Percentiles rank a stretch among this genome's conserved stretches.
Evolutionary conservation across 2,113 vertebrate genomes (phyloP).

Genomic region (Emydura subglobosa): DNA sequence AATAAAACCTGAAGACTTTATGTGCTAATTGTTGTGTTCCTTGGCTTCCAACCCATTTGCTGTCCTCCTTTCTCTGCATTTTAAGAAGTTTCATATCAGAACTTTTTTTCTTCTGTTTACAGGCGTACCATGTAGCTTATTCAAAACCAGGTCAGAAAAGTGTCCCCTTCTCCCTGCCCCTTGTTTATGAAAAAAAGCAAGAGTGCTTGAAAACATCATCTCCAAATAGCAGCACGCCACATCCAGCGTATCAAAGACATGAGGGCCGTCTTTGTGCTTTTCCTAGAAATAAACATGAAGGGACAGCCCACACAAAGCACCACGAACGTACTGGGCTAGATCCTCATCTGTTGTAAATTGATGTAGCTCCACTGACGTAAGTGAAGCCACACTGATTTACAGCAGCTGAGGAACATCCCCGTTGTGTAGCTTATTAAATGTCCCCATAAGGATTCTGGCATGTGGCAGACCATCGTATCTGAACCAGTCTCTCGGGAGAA

Average conservation of each 20-base stretch:
- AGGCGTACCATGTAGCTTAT: slow-evolving; percentile 34
- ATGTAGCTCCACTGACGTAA: not conserved
- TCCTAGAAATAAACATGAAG: slow-evolving; percentile 50
- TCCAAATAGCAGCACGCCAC: not conserved
- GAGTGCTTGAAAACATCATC: slow-evolving; percentile 47
- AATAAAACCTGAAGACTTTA: slow-evolving; percentile 75
- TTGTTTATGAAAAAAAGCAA: slow-evolving; percentile 56
- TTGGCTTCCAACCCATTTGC: slow-evolving; percentile 63
- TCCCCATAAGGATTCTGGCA: not conserved
- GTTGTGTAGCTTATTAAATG: not conserved
- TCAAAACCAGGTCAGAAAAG: slow-evolving; percentile 66
- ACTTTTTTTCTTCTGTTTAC: slow-evolving; percentile 65
- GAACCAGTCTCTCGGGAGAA: not conserved
- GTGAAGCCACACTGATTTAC: slow-evolving; percentile 7
- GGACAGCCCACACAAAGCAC: slow-evolving; percentile 22
- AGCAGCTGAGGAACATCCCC: not conserved
- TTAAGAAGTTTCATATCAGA: slow-evolving; percentile 70
- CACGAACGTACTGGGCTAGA: slow-evolving; percentile 34
- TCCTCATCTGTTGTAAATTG: slow-evolving; percentile 1
- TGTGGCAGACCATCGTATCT: slow-evolving; percentile 34
- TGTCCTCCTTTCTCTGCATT: slow-evolving; percentile 50
- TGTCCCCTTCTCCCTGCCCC: slow-evolving; percentile 41
- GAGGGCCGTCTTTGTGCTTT: slow-evolving; percentile 51
- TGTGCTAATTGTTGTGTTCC: slow-evolving; percentile 68
- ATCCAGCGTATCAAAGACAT: slow-evolving; percentile 52